Evolutionary conservation across 2,113 vertebrate species (phyloP), one percentile per base, ranked within the genome.

Genomic region (Alexandromys fortis): DNA sequence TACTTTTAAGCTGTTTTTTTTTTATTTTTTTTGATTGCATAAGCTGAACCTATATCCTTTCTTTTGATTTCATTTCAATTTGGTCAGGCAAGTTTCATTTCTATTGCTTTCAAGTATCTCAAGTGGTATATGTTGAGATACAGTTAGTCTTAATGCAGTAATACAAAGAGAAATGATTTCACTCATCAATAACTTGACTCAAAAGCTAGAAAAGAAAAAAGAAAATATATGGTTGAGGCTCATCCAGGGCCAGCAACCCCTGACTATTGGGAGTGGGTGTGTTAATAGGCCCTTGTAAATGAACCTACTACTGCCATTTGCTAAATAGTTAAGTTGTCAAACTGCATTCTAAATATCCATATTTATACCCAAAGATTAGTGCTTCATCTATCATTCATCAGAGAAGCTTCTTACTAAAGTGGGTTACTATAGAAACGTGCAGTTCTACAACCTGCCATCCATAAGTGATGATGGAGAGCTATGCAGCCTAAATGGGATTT

Each of bases 81-180:
- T 72, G 49, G 21, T 45, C 58, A 92, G 30, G 14, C 22, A 19
- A 35, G 33, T 21, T 77, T 63, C 12, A 68, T 92, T 95, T 92
- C 58, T 86, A 86, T 55, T 49, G 61, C 16, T 90, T 83, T 61
- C 5, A 67, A 77, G 7, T 33, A 77, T 61, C 35, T 87, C 83
- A 89, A 68, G 83, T 77, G 81, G 67, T 75, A 81, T 77, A 89
- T 1, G 1, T 42, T 13, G 83, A 86, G 45, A 65, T 87, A 10
- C 52, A 81, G 14, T 90, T 86, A 85, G 83, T 94, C 42, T 96
- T 89, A 89, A 77, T 90, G 49, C 11, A 86, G 19, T 22, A 86
- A 45, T 7, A 86, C 24, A 42, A 63, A 81, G 16, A 75, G 70
- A 90, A 75, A 0, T 38, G 79, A 63, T 52, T 86, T 9, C 47